Conservation (phyloP, 2,113 vertebrate genomes). For the Mus spicilegus region DNA sequence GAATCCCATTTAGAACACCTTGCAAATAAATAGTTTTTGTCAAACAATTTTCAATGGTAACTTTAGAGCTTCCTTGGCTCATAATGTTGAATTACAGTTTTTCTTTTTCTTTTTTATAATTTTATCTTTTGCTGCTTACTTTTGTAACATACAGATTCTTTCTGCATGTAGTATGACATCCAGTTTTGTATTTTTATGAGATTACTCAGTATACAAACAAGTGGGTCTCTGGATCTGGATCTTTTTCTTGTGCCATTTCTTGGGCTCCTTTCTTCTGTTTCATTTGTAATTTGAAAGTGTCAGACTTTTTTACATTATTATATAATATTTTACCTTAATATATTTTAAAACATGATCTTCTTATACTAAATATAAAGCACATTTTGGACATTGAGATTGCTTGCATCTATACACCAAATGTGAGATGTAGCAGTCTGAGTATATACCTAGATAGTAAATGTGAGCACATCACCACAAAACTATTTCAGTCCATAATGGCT, state of each 20-base stretch:
- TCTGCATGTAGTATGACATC: not conserved
- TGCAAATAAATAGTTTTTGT: no score
- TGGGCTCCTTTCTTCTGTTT: not conserved
- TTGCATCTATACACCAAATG: not conserved
- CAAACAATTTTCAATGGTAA: no score
- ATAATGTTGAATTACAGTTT: no score
- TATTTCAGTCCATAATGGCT: not conserved
- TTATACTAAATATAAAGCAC: not conserved
- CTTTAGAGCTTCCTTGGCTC: no score
- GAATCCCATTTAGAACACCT: no score
- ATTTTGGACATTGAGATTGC: not conserved
- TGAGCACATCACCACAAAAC: not conserved
- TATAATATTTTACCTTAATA: not conserved
- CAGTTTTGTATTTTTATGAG: not conserved
- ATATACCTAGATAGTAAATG: not conserved
- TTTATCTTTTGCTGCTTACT: no score
- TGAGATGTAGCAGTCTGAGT: not conserved
- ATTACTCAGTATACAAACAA: not conserved
- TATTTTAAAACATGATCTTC: not conserved
- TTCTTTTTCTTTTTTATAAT: no score
- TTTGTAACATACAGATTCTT: no score
- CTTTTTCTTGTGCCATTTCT: not conserved
- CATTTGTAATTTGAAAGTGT: not conserved
- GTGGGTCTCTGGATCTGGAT: not conserved
- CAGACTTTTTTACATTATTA: not conserved